A percentile compares a stretch with the other conserved stretches of the same genome.
These are phyloP conservation scores for Aspiorhynchus laticeps DNA, from an alignment of 2,113 vertebrate species.

Conservation along the genomic window DNA sequence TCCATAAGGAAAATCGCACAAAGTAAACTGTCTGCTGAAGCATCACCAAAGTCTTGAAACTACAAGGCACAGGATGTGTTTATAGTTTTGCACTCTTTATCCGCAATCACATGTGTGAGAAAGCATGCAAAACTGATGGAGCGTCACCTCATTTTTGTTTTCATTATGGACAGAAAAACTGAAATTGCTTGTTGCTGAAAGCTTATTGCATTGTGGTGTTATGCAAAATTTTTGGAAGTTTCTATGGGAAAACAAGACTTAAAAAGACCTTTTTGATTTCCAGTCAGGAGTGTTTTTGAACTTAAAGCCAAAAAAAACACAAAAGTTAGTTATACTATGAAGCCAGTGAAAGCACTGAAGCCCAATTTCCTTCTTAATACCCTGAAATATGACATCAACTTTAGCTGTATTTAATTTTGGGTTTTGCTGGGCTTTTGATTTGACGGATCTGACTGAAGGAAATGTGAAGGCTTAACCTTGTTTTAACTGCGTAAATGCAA, in stretches of 20 bases:
- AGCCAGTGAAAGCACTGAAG: not conserved
- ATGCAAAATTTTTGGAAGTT: not conserved
- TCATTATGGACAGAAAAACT: not conserved
- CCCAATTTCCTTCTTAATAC: not conserved
- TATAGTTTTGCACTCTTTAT: not conserved
- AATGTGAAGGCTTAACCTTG: not conserved
- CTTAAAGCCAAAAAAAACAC: not conserved
- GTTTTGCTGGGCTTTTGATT: not conserved
- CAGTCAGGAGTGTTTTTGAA: not conserved
- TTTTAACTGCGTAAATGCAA: not conserved
- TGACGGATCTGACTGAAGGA: not conserved
- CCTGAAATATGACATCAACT: not conserved
- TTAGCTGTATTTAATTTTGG: not conserved
- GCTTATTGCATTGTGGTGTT: not conserved
- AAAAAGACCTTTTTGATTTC: not conserved
- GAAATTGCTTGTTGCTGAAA: too few species aligned
- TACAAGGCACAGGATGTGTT: not conserved
- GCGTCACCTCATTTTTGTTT: not conserved
- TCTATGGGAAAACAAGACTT: not conserved
- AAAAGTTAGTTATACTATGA: too few species aligned
- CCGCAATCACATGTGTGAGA: not conserved
- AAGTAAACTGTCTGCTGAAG: not conserved
- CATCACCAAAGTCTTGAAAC: not conserved
- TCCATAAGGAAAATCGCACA: not conserved
- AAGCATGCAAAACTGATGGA: not conserved